Base-by-base conservation (phyloP, 2,797 vertebrate genomes). In the Anolis apletophallus region DNA sequence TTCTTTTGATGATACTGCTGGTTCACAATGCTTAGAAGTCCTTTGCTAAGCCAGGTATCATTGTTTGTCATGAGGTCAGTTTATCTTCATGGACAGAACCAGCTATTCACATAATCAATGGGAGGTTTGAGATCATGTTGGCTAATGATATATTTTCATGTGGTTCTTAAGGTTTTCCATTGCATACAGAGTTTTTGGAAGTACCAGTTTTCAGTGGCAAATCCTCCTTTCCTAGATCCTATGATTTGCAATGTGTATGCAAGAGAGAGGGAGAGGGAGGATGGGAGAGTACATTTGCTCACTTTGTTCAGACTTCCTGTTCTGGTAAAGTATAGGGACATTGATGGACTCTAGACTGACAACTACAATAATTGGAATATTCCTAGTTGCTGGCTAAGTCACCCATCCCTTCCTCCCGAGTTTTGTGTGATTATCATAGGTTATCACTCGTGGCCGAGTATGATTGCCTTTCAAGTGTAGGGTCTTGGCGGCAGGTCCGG, bases 1-100 rank as follows among this genome's bases (percentile, higher is more conserved):
- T 61, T 83, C n/a, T 73, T 73, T 87, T 92, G 80, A 89, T 86
- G 86, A 14, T 32, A 69, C 59, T 57, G 83, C 85, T 88, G 88
- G 67, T 89, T 77, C 69, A 74, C 32, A 64, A 64, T 64, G 46
- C 36, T 73, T 40, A 87, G 12, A 54, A 89, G 74, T 36, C 50
- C 0, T 0, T 61, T 64, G 29, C 2, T 0, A 52, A 46, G 68
- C 36, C 59, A 89, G 91, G 77, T 5, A 17, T 61, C 67, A 54
- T n/a, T 83, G 83, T 90, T 93, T 90, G 92, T 68, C 87, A 75
- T 84, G 85, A 73, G 36, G 81, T 32, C 34, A 71, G 46, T 80
- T 88, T 86, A 26, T 91, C 85, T 91, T 91, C 87, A 67, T 88
- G 85, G 81, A 26, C 17, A 23, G 26, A 36, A 64, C 86, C 61